A percentile compares a stretch with the other conserved stretches of the same genome.
Conservation (phyloP, 2,797 vertebrate species). For the Kryptopterus vitreolus region DNA sequence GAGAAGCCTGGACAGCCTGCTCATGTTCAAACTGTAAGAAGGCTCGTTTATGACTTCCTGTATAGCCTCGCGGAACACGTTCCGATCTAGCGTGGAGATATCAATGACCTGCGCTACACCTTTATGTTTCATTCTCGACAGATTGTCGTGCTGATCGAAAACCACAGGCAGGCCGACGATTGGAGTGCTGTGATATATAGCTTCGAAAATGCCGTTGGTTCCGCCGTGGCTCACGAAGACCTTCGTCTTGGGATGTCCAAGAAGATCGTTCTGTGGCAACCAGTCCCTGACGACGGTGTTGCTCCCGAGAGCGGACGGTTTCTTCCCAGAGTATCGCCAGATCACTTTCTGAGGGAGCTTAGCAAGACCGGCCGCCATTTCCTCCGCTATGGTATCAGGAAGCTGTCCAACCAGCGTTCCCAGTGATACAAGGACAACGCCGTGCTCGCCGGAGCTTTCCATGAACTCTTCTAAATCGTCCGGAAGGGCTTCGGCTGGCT, state of each 20-base stretch:
- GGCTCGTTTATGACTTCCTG: conserved; percentile 68
- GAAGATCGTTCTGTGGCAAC: conserved; percentile 75
- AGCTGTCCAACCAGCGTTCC: conserved; percentile 68
- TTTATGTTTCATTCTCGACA: conserved; percentile 59
- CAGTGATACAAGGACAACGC: conserved; percentile 75
- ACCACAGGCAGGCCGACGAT: conserved; percentile 64
- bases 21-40: conserved; percentile 68
- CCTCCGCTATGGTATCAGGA: conserved; percentile 62
- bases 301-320: conserved; percentile 66
- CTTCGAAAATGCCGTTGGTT: conserved; percentile 70
- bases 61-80: conserved; percentile 63
- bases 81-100: conserved; percentile 57
- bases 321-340: conserved; percentile 70
- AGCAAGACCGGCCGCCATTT: conserved; percentile 69
- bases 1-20: conserved; percentile 68
- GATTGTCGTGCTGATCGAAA: conserved; percentile 72
- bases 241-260: conserved; percentile 68
- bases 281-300: conserved; percentile 73
- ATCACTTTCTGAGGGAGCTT: conserved; percentile 75
- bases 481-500: conserved; percentile 67
- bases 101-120: conserved; percentile 64
- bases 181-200: conserved; percentile 66
- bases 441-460: conserved; percentile 71
- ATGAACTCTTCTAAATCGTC: conserved; percentile 70
- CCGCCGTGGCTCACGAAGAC: conserved; percentile 72